Evolutionary conservation across 2,888 invertebrate species (phyloP), one percentile per base, ranked within the genome.

Genomic region (Agriopis aurantiaria): DNA sequence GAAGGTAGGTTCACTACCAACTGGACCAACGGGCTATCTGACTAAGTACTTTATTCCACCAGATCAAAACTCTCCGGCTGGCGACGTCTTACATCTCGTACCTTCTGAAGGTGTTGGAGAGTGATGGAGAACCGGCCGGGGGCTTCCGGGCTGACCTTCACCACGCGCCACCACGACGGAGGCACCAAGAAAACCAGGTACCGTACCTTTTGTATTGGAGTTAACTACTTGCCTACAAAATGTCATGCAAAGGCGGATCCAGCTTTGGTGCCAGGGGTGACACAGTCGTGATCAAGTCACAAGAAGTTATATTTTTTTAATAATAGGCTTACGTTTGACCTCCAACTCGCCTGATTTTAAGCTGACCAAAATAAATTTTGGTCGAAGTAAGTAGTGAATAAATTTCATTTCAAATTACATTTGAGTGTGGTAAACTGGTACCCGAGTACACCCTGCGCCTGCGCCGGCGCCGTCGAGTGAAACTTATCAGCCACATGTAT

Each of bases 51-150:
- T 51, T 56, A 3, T 57, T 33, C 43, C 1, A 95, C 69, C 96
- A 98, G 96, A 99, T 99, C 80, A 99, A 99, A 92, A 99, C 99
- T 0, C 95, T 99, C 43, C 96, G 99, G 71, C 92, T 99, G 81
- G 99, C 99, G 0, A 99, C 98, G 0, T 97, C 97, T 0, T 99
- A 98, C 91, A 98, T 98, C 80, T 97, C 97, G 7, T 99, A 99
- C 90, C 95, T 99, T 67, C 98, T 98, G 93, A 97, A 97, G 76
- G 97, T 99, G 0, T 89, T 99, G 78, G 97, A 98, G 85, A 97
- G 97, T 67, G 98, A 98, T 82, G 98, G 97, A 59, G 96, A 97
- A 75, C 96, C 97, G 0, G 97, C 97, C 0, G 97, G 96, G 10
- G 98, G 97, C 0, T 99, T 99, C 93, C 96, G 98, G 65, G 98